phyloP scores from a whole-genome alignment of 2,113 vertebrate species.

The Carettochelys insculpta region DNA sequence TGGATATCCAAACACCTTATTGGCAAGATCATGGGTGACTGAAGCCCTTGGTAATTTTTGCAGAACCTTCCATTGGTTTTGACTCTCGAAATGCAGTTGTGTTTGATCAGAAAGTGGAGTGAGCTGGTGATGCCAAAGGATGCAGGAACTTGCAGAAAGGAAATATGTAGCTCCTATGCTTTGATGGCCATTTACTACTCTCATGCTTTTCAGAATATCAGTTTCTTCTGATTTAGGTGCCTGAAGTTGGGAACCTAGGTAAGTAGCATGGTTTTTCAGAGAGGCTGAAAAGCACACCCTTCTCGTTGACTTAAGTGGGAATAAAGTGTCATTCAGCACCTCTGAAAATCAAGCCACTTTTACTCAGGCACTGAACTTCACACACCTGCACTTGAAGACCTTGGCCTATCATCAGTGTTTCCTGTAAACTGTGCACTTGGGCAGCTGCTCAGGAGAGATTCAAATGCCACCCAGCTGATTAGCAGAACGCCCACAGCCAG shows the following conservation, averaged over 20 bases:
- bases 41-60: background rate
- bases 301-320: background rate
- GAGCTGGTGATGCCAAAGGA: background rate
- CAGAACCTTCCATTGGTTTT: background rate
- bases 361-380: background rate
- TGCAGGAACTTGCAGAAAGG: background rate
- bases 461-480: too few species aligned
- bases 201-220: constrained; percentile 1
- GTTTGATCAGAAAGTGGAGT: background rate
- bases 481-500: too few species aligned
- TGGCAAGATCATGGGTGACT: background rate
- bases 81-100: background rate
- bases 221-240: background rate
- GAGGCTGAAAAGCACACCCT: background rate
- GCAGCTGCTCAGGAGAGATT: too few species aligned
- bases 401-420: too few species aligned
- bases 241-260: background rate
- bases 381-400: background rate
- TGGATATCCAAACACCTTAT: background rate
- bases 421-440: too few species aligned
- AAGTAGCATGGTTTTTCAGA: constrained; percentile 15
- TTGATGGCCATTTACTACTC: background rate
- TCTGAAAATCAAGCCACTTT: background rate
- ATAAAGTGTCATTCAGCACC: background rate
- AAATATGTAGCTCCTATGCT: background rate